phyloP scores from a whole-genome alignment of 2,888 invertebrate species.

The Epiperipatus broadwayi region DNA sequence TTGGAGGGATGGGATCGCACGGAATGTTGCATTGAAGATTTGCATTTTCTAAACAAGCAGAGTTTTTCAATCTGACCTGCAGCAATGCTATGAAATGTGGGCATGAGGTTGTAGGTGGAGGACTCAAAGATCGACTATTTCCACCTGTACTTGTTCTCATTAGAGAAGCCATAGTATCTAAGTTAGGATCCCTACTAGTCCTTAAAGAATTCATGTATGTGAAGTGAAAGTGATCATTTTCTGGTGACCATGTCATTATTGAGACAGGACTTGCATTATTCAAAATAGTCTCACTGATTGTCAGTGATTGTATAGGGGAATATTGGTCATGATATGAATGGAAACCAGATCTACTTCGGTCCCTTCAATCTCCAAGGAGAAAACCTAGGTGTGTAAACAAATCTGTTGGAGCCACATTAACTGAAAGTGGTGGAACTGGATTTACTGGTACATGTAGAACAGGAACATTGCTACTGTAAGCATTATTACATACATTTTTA shows the following conservation, averaged over 20 bases:
- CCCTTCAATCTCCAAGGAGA: conserved; percentile 52
- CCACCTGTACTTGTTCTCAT: conserved; percentile 40
- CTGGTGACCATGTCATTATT: no score
- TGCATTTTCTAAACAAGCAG: conserved; percentile 52
- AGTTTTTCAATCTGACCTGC: conserved; percentile 42
- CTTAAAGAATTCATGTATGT: no score
- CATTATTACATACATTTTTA: no score
- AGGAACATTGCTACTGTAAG: no score
- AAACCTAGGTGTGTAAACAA: conserved; percentile 62
- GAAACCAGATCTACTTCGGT: no score
- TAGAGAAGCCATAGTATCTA: conserved; percentile 51
- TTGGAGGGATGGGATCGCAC: no score
- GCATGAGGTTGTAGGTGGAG: conserved; percentile 39
- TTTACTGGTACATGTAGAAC: no score
- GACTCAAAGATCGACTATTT: conserved; percentile 52
- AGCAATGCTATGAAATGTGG: conserved; percentile 54
- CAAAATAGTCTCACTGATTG: no score
- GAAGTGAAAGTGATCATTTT: no score
- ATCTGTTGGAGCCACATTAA: conserved; percentile 44
- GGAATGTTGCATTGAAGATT: conserved; percentile 53
- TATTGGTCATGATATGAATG: no score
- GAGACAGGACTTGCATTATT: no score
- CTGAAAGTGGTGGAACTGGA: conserved; percentile 24
- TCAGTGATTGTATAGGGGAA: no score
- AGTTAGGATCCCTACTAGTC: conserved; percentile 30